Evolutionary conservation across 2,113 vertebrate genomes (phyloP).

Genomic region (Syrrhaptes paradoxus): DNA sequence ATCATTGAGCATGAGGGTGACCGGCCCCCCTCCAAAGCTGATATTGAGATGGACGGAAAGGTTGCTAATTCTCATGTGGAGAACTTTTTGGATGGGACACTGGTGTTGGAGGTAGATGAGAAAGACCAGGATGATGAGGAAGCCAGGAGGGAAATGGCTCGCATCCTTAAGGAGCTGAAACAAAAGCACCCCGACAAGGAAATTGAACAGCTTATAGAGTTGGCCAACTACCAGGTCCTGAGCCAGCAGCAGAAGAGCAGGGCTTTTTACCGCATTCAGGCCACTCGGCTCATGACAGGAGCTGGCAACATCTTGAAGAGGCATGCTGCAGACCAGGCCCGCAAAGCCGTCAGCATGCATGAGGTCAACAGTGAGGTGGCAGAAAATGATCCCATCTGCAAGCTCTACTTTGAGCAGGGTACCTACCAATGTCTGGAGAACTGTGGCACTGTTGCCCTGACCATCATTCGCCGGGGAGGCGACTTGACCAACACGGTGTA

Average conservation of each 20-base stretch:
- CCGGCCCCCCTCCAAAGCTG: conserved; percentile 84
- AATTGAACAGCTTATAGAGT: conserved; percentile 88
- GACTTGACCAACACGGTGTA: conserved; percentile 84
- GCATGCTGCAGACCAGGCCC: conserved; percentile 90
- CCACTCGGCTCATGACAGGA: conserved; percentile 92
- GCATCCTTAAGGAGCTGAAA: conserved; percentile 92
- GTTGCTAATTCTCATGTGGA: conserved; percentile 85
- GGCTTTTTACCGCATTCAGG: conserved; percentile 94
- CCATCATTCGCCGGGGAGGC: conserved; percentile 85
- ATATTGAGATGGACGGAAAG: conserved; percentile 91
- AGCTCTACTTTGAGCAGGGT: conserved; percentile 89
- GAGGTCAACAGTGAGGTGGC: conserved; percentile 83
- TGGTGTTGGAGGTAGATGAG: conserved; percentile 81
- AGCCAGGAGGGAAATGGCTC: conserved; percentile 86
- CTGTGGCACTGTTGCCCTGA: conserved; percentile 89
- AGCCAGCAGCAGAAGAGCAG: conserved; percentile 94
- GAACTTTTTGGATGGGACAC: conserved; percentile 91
- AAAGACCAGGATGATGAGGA: conserved; percentile 92
- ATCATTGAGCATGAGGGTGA: conserved; percentile 96
- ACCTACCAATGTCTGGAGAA: conserved; percentile 95
- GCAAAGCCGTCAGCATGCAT: conserved; percentile 86
- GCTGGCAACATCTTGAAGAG: conserved; percentile 91
- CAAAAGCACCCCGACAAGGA: conserved; percentile 95
- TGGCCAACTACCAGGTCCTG: conserved; percentile 92
- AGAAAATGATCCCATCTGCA: conserved; percentile 81